These are phyloP conservation scores for Atherinomorus stipes DNA, from an alignment of 2,113 vertebrate genomes.

Conservation along the genomic window DNA sequence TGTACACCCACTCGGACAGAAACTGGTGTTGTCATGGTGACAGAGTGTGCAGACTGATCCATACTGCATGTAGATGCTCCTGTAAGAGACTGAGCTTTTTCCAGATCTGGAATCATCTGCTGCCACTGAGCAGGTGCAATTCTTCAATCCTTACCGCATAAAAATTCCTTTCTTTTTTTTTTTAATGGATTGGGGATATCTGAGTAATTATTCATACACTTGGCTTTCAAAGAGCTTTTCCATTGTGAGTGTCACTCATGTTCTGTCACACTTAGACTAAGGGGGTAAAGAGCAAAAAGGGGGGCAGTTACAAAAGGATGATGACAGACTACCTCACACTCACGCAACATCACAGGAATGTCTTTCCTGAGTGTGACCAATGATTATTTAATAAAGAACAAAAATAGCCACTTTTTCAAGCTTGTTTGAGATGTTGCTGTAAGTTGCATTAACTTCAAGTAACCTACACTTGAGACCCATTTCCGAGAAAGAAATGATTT, in stretches of 20 bases:
- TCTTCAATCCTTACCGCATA: constrained; percentile 74
- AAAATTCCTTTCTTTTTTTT: constrained; percentile 74
- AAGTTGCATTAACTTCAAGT: background rate
- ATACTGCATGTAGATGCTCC: constrained; percentile 51
- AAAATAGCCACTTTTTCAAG: background rate
- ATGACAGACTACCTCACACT: constrained; percentile 52
- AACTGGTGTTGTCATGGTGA: constrained; percentile 84
- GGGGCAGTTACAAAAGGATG: constrained; percentile 43
- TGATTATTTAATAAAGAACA: constrained; percentile 24
- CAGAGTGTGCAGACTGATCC: constrained; percentile 76
- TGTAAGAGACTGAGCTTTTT: constrained; percentile 47
- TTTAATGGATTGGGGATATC: constrained; percentile 70
- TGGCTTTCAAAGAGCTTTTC: constrained; percentile 72
- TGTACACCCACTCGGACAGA: constrained; percentile 76
- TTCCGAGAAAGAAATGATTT: background rate
- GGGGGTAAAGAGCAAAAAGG: constrained; percentile 49
- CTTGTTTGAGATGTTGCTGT: constrained; percentile 10
- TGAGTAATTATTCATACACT: constrained; percentile 79
- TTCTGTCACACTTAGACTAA: constrained; percentile 68
- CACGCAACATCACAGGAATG: constrained; percentile 42
- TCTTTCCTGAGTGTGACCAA: constrained; percentile 25
- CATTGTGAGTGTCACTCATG: constrained; percentile 66
- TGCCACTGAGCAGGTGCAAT: constrained; percentile 68
- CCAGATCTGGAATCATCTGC: constrained; percentile 63
- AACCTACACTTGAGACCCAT: background rate